A percentile compares a stretch with the other conserved stretches of the same genome.
Evolutionary conservation across 2,113 vertebrate genomes (phyloP).

Genomic region (Notothenia rossii): DNA sequence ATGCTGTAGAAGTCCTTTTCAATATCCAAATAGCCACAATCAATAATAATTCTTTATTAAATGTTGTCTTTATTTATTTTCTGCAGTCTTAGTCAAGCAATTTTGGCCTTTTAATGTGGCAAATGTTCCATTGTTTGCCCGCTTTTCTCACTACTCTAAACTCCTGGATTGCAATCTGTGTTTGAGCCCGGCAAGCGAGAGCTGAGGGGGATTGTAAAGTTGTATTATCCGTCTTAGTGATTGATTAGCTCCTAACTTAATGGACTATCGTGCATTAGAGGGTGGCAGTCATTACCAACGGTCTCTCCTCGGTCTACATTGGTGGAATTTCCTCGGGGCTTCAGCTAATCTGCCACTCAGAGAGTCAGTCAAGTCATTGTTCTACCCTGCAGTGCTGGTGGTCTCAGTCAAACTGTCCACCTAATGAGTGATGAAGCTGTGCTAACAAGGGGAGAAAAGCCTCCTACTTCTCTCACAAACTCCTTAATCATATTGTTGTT

Average conservation of each 20-base stretch:
- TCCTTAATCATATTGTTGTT: constrained; percentile 52
- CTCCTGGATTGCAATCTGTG: constrained; percentile 50
- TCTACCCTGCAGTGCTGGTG: constrained; percentile 48
- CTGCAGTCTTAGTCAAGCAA: not conserved
- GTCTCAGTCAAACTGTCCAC: constrained; percentile 53
- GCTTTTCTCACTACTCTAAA: constrained; percentile 27
- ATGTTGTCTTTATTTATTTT: not conserved
- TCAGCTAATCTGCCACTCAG: constrained; percentile 27
- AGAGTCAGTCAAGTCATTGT: constrained; percentile 36
- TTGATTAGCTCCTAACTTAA: constrained; percentile 60
- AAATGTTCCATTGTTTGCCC: constrained; percentile 29
- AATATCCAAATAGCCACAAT: too few relatives aligned
- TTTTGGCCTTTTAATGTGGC: not conserved
- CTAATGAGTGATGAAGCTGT: constrained; percentile 39
- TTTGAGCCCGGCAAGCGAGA: constrained; percentile 43
- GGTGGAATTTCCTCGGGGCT: constrained; percentile 61
- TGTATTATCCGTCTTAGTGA: constrained; percentile 65
- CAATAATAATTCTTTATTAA: not conserved
- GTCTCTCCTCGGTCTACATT: constrained; percentile 48
- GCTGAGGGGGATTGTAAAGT: constrained; percentile 47
- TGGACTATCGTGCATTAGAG: constrained; percentile 41
- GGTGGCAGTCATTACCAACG: constrained; percentile 17
- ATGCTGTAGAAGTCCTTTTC: too few relatives aligned
- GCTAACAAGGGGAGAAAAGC: constrained; percentile 24
- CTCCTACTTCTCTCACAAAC: constrained; percentile 14